Evolutionary conservation across 2,888 invertebrate species (phyloP), one percentile per base, ranked within the genome.

Genomic region (Anarsia innoxiella): DNA sequence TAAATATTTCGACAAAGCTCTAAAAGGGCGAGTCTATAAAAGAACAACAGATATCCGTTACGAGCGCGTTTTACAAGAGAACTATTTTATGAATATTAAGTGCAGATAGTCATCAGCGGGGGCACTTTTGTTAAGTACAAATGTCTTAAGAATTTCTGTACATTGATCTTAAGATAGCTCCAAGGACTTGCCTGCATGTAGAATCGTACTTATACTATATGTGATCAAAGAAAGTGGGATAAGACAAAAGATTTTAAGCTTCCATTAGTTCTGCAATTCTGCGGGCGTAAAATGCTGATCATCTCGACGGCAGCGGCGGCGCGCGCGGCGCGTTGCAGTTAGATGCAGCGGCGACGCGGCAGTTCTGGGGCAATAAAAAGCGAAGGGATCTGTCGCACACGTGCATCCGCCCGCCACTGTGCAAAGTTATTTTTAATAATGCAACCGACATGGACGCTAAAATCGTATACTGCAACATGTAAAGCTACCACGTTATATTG

Each of bases 1-100:
- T 83, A 78, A 82, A 84, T 78, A 80, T 82, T 80, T 79, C 79
- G 72, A 82, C 82, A 75, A 78, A 66, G 66, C 69, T 67, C 63
- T 66, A 72, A 72, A 75, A 77, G 73, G 75, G 73, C 72, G 66
- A 67, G 61, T 59, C 53, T 63, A 66, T 67, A 69, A 67, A 70
- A 62, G 62, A 71, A 69, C 65, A 65, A 61, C 59, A 60, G 56
- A 66, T 61, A 68, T 71, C 61, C 64, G 62, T 56, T 61, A 51
- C 50, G 51, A 49, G 51, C 46, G 41, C 41, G 44, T 36, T 44
- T 45, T 28, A 15, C 11, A 14, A 15, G 33, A 13, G 26, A 33
- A 33, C 33, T 25, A 31, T 42, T 41, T 45, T 49, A 40, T 46
- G 40, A 48, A 49, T 40, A 45, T 31, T 38, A 32, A 13, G 23